Evolutionary conservation across 2,113 vertebrate genomes (phyloP).

Genomic region (Motacilla tschutschensis): DNA sequence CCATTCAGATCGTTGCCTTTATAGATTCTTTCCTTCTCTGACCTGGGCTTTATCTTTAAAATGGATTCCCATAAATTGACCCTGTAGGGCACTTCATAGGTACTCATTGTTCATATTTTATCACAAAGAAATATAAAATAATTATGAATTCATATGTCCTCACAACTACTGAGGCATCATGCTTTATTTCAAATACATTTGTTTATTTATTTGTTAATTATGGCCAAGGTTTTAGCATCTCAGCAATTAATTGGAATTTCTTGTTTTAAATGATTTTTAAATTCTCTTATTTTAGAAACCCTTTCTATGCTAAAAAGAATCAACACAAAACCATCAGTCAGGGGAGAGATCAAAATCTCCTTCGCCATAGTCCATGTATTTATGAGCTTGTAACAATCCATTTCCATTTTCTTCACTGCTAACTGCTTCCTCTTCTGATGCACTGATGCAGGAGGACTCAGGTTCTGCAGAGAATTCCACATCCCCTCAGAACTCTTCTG

Average conservation of each 20-base stretch:
- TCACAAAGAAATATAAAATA: neutral
- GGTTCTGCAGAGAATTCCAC: neutral
- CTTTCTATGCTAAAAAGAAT: neutral
- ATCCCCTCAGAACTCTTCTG: neutral
- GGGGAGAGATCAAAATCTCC: neutral
- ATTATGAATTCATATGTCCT: neutral
- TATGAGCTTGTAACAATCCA: neutral
- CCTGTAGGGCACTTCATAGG: neutral
- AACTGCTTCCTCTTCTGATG: neutral
- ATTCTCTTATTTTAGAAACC: neutral
- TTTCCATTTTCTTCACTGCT: neutral
- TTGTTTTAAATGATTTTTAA: neutral
- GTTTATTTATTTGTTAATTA: neutral
- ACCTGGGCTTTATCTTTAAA: conserved; percentile 10
- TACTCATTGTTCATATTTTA: neutral
- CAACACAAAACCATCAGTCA: neutral
- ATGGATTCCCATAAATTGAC: neutral
- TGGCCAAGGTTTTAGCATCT: neutral
- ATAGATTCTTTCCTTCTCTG: neutral
- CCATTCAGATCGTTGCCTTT: conserved; percentile 15
- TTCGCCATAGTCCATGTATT: neutral
- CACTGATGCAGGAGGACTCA: neutral
- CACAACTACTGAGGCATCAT: neutral
- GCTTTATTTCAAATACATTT: neutral
- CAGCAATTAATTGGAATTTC: neutral